Conservation (phyloP, 1,140 invertebrate species). For the Pseudobourletiella spinata region DNA sequence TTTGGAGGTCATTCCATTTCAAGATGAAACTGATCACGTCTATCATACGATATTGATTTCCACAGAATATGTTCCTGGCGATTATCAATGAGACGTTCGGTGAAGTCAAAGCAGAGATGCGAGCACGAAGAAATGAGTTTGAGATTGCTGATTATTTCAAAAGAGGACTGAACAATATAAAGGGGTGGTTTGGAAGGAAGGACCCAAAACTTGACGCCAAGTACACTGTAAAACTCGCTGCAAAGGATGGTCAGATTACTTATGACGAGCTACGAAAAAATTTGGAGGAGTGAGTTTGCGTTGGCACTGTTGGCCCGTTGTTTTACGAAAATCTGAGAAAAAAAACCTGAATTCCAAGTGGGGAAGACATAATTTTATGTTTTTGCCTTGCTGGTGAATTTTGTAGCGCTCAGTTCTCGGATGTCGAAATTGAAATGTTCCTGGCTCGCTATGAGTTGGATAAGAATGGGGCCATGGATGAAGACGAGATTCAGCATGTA, state of each 20-base stretch:
- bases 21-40: too few species aligned
- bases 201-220: slow-evolving; percentile 51
- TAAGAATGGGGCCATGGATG: slow-evolving; percentile 18
- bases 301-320: too few species aligned
- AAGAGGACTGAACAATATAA: slow-evolving; percentile 46
- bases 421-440: slow-evolving; percentile 59
- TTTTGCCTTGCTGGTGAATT: too few species aligned
- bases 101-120: slow-evolving; percentile 61
- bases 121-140: slow-evolving; percentile 54
- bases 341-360: too few species aligned
- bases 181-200: slow-evolving; percentile 47
- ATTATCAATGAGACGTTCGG: slow-evolving; percentile 71
- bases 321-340: too few species aligned
- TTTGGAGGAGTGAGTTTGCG: slow-evolving; percentile 45
- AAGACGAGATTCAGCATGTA: slow-evolving; percentile 27
- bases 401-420: slow-evolving; percentile 56
- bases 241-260: slow-evolving; percentile 45
- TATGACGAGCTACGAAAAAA: slow-evolving; percentile 45
- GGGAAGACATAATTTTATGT: too few species aligned
- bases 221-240: slow-evolving; percentile 47
- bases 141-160: slow-evolving; percentile 46
- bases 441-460: slow-evolving; percentile 53
- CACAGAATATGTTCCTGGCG: slow-evolving; percentile 78
- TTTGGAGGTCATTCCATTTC: too few species aligned
- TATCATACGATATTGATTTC: too few species aligned